phyloP scores from a whole-genome alignment of 2,888 invertebrate genomes.

The Tridacna gigas region DNA sequence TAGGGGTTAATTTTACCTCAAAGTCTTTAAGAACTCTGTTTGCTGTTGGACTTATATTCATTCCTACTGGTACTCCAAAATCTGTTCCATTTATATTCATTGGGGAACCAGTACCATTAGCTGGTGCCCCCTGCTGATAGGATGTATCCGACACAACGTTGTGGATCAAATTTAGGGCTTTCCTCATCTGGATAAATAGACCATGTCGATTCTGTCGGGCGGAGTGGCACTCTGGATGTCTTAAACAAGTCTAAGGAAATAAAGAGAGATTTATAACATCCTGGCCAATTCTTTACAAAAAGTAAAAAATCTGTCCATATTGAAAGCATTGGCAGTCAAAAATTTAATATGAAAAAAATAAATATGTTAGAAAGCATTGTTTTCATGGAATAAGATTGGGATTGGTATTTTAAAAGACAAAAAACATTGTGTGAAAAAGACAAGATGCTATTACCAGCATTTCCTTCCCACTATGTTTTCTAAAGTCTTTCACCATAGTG shows the following conservation, averaged over 20 bases:
- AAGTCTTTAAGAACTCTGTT: conserved; percentile 93
- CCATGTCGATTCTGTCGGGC: conserved; percentile 98
- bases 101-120: conserved; percentile 76
- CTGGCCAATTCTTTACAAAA: too few species aligned
- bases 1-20: conserved; percentile 87
- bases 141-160: conserved; percentile 99
- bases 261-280: conserved; percentile 1
- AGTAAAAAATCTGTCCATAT: too few species aligned
- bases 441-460: too few species aligned
- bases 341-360: too few species aligned
- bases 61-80: conserved; percentile 85
- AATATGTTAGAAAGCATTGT: too few species aligned
- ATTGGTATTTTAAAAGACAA: too few species aligned
- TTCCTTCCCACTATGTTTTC: too few species aligned
- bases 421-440: too few species aligned
- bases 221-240: conserved; percentile 96
- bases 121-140: conserved; percentile 52
- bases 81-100: conserved; percentile 76
- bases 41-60: conserved; percentile 86
- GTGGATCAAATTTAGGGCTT: conserved; percentile 98
- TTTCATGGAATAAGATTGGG: too few species aligned
- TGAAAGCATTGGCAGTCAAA: too few species aligned
- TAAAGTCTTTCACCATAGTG: too few species aligned
- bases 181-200: conserved; percentile 96
- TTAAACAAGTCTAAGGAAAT: conserved; percentile 91